Evolutionary conservation across 2,113 vertebrate species (phyloP).

Genomic region (Oreochromis aureus): DNA sequence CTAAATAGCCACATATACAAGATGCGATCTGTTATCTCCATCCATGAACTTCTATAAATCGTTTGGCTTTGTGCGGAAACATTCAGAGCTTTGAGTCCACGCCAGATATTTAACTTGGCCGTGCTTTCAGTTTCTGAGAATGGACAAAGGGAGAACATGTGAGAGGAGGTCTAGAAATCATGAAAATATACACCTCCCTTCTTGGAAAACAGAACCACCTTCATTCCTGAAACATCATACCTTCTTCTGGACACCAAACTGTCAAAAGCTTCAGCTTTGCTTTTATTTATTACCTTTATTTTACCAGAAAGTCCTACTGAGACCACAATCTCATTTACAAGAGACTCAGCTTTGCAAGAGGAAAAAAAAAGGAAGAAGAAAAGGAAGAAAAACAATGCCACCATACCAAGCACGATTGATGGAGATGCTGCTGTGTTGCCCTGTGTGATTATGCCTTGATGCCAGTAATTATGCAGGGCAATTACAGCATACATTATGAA

Average conservation of each 20-base stretch:
- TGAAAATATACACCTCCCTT: background rate
- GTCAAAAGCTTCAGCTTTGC: background rate
- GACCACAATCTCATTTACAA: background rate
- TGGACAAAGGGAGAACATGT: constrained; percentile 15
- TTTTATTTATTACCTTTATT: background rate
- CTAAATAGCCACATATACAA: constrained; percentile 22
- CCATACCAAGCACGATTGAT: background rate
- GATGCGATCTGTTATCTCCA: constrained; percentile 49
- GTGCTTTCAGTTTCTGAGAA: constrained; percentile 8
- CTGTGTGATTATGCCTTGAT: background rate
- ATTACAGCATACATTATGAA: constrained; percentile 38
- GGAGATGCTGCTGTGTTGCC: constrained; percentile 12
- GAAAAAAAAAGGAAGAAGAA: background rate
- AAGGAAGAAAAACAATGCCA: background rate
- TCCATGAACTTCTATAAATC: constrained; percentile 41
- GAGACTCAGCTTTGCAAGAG: background rate
- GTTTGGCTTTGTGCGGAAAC: constrained; percentile 35
- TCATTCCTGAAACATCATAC: background rate
- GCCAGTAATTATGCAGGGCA: constrained; percentile 40
- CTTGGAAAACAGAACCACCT: background rate
- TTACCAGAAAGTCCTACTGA: background rate
- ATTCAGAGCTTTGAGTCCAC: constrained; percentile 39
- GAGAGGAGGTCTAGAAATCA: background rate
- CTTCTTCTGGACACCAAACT: background rate
- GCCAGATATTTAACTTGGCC: constrained; percentile 63